These are phyloP conservation scores for Gobiocypris rarus DNA, from an alignment of 2,113 vertebrate species.

Conservation along the genomic window DNA sequence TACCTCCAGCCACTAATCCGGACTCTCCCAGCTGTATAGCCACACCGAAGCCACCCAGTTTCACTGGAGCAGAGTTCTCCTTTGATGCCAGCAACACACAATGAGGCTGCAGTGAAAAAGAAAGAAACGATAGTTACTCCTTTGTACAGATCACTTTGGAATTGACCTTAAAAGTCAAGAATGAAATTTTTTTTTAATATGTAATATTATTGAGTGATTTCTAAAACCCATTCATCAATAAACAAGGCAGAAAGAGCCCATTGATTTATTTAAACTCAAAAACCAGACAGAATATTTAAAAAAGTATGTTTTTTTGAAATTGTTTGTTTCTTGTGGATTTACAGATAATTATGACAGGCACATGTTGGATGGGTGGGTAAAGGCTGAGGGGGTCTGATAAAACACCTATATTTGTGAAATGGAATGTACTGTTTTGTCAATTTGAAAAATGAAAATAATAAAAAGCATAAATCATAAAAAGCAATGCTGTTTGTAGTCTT, in stretches of 20 bases:
- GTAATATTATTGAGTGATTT: not conserved
- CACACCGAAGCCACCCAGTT: conserved; percentile 95
- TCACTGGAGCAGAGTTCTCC: conserved; percentile 97
- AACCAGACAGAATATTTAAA: not conserved
- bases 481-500: no score
- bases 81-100: conserved; percentile 97
- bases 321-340: no score
- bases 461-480: no score
- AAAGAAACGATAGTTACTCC: conserved; percentile 3
- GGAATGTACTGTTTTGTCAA: no score
- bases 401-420: no score
- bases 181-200: not conserved
- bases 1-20: conserved; percentile 98
- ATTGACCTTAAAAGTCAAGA: not conserved
- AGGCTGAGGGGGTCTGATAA: no score
- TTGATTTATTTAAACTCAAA: conserved; percentile 5
- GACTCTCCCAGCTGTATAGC: conserved; percentile 98
- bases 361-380: no score
- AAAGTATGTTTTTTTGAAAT: not conserved
- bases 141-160: not conserved
- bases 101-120: conserved; percentile 84
- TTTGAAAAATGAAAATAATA: no score
- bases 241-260: not conserved
- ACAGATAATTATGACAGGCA: no score
- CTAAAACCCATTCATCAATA: not conserved